Percentiles rank a stretch among this genome's conserved stretches.
Conservation (phyloP, 2,888 invertebrate genomes). For the Monochamus alternatus region DNA sequence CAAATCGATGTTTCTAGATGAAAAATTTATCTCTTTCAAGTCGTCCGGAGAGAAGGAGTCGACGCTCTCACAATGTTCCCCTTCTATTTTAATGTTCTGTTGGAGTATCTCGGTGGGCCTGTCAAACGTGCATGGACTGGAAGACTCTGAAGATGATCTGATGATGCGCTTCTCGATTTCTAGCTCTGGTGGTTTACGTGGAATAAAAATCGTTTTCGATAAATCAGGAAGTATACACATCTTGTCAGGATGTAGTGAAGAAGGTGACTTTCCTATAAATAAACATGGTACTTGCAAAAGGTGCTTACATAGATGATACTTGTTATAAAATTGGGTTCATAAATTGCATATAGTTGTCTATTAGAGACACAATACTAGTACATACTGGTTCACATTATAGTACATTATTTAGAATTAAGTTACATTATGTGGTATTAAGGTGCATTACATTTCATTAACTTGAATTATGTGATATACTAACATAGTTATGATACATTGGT, state of each 20-base stretch:
- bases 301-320: too few relatives aligned
- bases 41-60: constrained; percentile 55
- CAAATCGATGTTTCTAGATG: constrained; percentile 46
- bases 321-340: too few relatives aligned
- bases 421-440: too few relatives aligned
- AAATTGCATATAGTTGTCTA: too few relatives aligned
- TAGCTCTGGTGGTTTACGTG: constrained; percentile 62
- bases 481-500: too few relatives aligned
- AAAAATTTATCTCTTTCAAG: constrained; percentile 51
- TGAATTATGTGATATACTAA: too few relatives aligned
- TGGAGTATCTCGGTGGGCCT: constrained; percentile 62
- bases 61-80: constrained; percentile 56
- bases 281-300: too few relatives aligned
- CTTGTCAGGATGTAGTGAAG: constrained; percentile 56
- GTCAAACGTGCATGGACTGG: constrained; percentile 61
- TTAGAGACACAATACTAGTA: too few relatives aligned
- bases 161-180: constrained; percentile 55
- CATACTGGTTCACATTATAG: too few relatives aligned
- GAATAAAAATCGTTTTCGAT: constrained; percentile 61
- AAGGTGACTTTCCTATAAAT: constrained; percentile 58
- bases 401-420: too few relatives aligned
- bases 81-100: constrained; percentile 62
- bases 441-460: too few relatives aligned
- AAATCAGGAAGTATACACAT: constrained; percentile 55
- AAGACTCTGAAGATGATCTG: constrained; percentile 56